Conservation (phyloP, 2,888 invertebrate genomes). For the Hirtodrosophila trivittata region DNA sequence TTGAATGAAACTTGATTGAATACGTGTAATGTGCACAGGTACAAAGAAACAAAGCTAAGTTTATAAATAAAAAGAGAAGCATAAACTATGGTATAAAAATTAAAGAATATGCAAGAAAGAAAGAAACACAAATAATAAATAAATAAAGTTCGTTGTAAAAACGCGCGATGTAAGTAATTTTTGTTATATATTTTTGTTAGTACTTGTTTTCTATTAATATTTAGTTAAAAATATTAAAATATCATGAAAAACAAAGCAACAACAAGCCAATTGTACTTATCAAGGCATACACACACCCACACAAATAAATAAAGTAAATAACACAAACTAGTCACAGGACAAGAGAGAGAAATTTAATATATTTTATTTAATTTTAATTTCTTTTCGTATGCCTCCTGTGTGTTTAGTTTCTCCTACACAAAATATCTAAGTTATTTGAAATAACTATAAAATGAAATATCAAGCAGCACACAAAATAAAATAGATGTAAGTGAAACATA, state of each 20-base stretch:
- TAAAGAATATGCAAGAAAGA: conserved; percentile 15
- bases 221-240: conserved; percentile 63
- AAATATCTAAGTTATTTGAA: conserved; percentile 75
- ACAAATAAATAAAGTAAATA: conserved; percentile 15
- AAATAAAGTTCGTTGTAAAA: conserved; percentile 54
- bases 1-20: no score
- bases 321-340: conserved; percentile 15
- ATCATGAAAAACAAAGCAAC: conserved; percentile 32
- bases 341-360: conserved; percentile 1
- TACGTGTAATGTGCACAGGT: conserved; percentile 66
- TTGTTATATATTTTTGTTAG: conserved; percentile 80
- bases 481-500: conserved; percentile 43
- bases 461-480: conserved; percentile 19
- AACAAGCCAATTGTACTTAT: conserved; percentile 78
- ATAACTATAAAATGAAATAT: conserved; percentile 75
- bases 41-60: conserved; percentile 65
- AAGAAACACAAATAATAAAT: conserved; percentile 37
- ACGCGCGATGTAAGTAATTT: conserved; percentile 70
- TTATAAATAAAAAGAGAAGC: conserved; percentile 46
- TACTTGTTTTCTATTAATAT: conserved; percentile 78
- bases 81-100: conserved; percentile 33
- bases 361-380: conserved; percentile 12
- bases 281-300: no score
- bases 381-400: conserved; percentile 9
- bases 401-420: conserved; percentile 20